Base-by-base conservation (phyloP, 2,888 invertebrate species). In the Patella ulyssiponensis region DNA sequence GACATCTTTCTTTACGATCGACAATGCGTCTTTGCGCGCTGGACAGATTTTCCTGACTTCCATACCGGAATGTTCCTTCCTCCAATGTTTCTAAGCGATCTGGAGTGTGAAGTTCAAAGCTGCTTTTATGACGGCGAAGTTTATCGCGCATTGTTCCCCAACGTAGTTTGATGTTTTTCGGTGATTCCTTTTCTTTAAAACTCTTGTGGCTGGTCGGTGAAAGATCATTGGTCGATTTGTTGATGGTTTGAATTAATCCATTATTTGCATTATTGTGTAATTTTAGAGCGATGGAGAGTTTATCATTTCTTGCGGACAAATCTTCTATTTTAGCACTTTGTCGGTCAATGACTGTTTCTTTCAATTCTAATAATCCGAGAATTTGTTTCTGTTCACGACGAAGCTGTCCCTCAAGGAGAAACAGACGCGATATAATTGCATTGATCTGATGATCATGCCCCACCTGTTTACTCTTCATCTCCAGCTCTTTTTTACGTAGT, bases 31-130 rank as follows among this genome's bases (percentile, higher is more conserved):
- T 23, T 20, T 64, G 44, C 12, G 20, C 20, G 44, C 77, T 79
- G 3, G 81, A 78, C 33, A 88, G 79, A 76, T 87, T 87, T 72
- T 89, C 88, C 77, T 87, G 87, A 80, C 88, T 89, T 73, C 86
- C 83, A 76, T 84, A 88, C 54, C 85, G 78, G 0, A 85, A 74
- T 12, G 81, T 77, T 17, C 80, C 78, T 71, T 86, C 84, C 11
- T 83, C 73, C 7, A 87, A 75, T 56, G 80, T 79, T 77, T 86
- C 85, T 52, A 86, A 82, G 17, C 83, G 78, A 56, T 84, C 84
- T 1, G 86, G 80, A n/a, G 81, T 81, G 70, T 83, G 83, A 72
- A 88, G 81, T 72, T 89, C 89, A 70, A 88, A 77, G 71, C 86
- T 87, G 76, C 88, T 87, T 73, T 87, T 81, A 75, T 88, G 87